Conservation (phyloP, 1,140 invertebrate species). For the Zophobas morio region DNA sequence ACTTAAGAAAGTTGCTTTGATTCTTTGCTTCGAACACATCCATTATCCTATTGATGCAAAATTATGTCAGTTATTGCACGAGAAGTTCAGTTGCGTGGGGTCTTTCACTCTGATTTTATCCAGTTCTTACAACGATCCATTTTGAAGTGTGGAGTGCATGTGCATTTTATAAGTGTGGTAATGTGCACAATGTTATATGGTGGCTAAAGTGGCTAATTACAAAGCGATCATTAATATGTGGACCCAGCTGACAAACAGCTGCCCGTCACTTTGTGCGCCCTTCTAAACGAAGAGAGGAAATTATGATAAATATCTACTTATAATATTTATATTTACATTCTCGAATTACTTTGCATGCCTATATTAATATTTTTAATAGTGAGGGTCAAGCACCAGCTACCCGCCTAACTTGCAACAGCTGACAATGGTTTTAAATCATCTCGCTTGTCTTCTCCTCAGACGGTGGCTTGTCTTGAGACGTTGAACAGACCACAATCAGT, state of each 20-base stretch:
- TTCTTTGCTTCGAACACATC: no score
- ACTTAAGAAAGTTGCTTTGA: no score
- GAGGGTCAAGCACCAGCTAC: constrained; percentile 46
- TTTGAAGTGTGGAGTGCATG: constrained; percentile 6
- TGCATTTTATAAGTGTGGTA: constrained; percentile 25
- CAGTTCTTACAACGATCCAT: constrained; percentile 1
- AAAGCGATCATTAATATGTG: constrained; percentile 66
- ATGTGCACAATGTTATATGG: constrained; percentile 60
- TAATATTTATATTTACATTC: constrained; percentile 63
- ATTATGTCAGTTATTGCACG: not conserved
- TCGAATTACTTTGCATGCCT: constrained; percentile 48
- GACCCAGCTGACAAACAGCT: constrained; percentile 65
- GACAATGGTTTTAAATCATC: constrained; percentile 45
- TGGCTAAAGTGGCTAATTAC: constrained; percentile 64
- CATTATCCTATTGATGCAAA: no score
- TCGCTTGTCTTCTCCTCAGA: constrained; percentile 29
- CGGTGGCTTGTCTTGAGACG: constrained; percentile 39
- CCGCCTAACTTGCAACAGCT: constrained; percentile 38
- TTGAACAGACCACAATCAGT: constrained; percentile 19
- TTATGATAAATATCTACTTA: constrained; percentile 66
- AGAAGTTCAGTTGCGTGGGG: constrained; percentile 9
- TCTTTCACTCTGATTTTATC: not conserved
- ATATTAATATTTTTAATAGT: constrained; percentile 46
- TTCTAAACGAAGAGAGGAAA: constrained; percentile 65
- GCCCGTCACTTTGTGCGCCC: constrained; percentile 62